phyloP scores from a whole-genome alignment of 2,797 vertebrate genomes.

The Argyrosomus regius region DNA sequence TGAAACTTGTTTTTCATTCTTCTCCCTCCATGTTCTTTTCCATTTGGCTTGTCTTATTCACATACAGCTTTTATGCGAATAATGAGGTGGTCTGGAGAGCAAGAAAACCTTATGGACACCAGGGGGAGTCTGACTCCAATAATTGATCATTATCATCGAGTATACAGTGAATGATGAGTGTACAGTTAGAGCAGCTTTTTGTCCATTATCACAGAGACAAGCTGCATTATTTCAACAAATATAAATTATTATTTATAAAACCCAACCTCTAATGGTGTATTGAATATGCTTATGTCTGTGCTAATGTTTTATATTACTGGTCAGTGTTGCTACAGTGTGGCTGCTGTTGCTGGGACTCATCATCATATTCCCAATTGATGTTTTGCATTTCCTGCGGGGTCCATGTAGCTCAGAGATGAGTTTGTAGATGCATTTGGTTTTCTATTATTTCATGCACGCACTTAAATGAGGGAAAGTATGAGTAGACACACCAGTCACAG shows the following conservation, averaged over 20 bases:
- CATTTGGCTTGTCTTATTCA: neutral
- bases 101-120: slow-evolving; percentile 33
- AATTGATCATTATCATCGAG: neutral
- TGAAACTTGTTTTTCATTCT: no score
- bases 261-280: neutral
- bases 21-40: neutral
- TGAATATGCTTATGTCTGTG: neutral
- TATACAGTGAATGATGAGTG: neutral
- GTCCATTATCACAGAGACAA: neutral
- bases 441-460: no score
- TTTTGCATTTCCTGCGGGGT: neutral
- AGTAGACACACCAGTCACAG: neutral
- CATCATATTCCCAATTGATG: neutral
- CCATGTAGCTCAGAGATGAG: neutral
- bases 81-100: neutral
- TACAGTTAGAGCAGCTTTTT: neutral
- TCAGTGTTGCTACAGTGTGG: neutral
- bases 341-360: neutral
- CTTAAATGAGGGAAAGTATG: neutral
- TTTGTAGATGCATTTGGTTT: neutral
- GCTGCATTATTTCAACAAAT: neutral
- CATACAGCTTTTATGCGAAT: neutral
- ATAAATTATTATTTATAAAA: neutral
- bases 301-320: neutral
- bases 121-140: slow-evolving; percentile 26